Conservation (phyloP, 2,113 vertebrate genomes). For the Laticauda colubrina region DNA sequence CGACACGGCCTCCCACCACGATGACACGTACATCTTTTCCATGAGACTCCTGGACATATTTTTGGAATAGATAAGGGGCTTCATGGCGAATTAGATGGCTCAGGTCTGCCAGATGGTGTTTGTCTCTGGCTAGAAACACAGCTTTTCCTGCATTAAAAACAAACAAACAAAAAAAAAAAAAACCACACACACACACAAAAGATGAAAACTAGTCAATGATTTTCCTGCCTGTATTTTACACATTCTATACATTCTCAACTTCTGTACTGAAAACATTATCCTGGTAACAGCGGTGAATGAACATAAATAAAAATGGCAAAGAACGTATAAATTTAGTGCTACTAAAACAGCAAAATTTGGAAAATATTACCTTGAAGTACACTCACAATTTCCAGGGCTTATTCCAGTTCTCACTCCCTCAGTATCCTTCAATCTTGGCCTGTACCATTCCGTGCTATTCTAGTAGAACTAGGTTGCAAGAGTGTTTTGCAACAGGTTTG, state of each 20-base stretch:
- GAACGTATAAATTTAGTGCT: neutral
- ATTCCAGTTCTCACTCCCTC: slow-evolving; percentile 31
- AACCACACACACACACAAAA: neutral
- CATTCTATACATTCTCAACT: neutral
- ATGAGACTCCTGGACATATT: slow-evolving; percentile 79
- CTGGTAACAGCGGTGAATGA: neutral
- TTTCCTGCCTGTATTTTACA: neutral
- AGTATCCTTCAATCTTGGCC: neutral
- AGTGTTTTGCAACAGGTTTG: slow-evolving; percentile 13
- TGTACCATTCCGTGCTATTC: neutral
- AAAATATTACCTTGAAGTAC: slow-evolving; percentile 21
- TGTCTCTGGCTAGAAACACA: slow-evolving; percentile 81
- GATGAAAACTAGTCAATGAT: slow-evolving; percentile 5
- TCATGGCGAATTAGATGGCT: slow-evolving; percentile 81
- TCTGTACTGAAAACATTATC: neutral
- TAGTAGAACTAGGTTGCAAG: slow-evolving; percentile 25
- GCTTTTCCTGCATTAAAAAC: slow-evolving; percentile 72
- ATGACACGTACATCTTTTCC: slow-evolving; percentile 81
- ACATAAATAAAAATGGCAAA: neutral
- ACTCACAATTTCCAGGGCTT: slow-evolving; percentile 22
- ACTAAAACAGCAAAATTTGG: slow-evolving; percentile 13
- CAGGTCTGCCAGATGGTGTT: slow-evolving; percentile 79
- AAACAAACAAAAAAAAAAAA: neutral
- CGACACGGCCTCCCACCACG: slow-evolving; percentile 79
- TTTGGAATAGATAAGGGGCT: slow-evolving; percentile 81